phyloP scores from a whole-genome alignment of 2,888 invertebrate genomes.

The Dicycla oo region DNA sequence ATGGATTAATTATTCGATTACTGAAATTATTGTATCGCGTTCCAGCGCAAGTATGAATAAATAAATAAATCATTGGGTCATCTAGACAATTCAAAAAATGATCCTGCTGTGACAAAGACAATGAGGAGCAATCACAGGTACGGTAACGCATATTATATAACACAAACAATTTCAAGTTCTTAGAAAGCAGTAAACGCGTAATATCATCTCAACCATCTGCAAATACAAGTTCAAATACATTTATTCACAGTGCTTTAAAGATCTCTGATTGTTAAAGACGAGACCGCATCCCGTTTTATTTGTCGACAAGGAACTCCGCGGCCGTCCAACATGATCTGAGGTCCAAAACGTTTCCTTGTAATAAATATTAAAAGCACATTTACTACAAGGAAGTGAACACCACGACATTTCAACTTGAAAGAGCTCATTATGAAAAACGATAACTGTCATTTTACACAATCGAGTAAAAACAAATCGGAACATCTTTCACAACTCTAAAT shows the following conservation, averaged over 20 bases:
- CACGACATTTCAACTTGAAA: constrained; percentile 32
- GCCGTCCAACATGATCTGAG: constrained; percentile 36
- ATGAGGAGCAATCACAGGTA: not conserved
- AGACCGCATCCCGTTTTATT: constrained; percentile 45
- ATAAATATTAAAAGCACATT: constrained; percentile 50
- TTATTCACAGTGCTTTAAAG: constrained; percentile 38
- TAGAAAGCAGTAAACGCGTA: constrained; percentile 8
- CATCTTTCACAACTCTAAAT: constrained; percentile 51
- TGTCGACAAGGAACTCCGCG: constrained; percentile 18
- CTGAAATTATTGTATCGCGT: not conserved
- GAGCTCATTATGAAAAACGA: constrained; percentile 54
- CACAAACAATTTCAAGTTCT: not conserved
- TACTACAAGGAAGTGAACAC: constrained; percentile 42
- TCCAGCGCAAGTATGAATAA: not conserved
- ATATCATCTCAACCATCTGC: constrained; percentile 30
- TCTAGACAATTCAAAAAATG: not conserved
- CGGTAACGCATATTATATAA: not conserved
- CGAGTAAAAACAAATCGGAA: constrained; percentile 59
- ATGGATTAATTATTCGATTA: not conserved
- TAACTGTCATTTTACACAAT: constrained; percentile 62
- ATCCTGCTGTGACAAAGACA: not conserved
- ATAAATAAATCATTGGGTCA: not conserved
- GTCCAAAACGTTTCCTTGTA: constrained; percentile 46
- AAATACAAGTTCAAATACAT: constrained; percentile 43
- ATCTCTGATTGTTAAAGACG: constrained; percentile 45